Evolutionary conservation across 2,113 vertebrate genomes (phyloP).

Genomic region (Microtus ochrogaster): DNA sequence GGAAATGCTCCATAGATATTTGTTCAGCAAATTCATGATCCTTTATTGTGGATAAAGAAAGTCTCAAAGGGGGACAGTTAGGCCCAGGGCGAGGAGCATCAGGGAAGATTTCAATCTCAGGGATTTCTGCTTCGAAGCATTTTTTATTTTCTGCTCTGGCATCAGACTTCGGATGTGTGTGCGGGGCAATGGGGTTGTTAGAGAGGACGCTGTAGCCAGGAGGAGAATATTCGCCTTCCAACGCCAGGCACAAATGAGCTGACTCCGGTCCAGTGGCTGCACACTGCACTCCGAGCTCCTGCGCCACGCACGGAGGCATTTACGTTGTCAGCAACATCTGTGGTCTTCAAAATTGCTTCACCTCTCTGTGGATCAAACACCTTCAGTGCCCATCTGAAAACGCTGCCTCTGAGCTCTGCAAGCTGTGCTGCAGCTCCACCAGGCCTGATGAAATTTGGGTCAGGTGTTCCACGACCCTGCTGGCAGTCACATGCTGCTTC

Average conservation of each 20-base stretch:
- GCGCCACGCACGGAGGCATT: background rate
- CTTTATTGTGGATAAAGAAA: constrained; percentile 35
- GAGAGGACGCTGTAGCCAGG: fast-evolving
- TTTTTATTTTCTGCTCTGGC: constrained; percentile 47
- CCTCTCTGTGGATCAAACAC: constrained; percentile 14
- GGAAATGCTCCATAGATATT: background rate
- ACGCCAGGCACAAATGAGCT: background rate
- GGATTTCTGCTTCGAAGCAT: constrained; percentile 59
- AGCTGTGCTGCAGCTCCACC: background rate
- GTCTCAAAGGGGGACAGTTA: constrained; percentile 22
- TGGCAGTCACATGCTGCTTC: background rate
- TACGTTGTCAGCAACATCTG: background rate
- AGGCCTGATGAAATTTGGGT: background rate
- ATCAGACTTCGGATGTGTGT: background rate
- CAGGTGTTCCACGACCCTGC: fast-evolving
- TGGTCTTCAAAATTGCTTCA: constrained; percentile 20
- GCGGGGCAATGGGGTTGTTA: background rate
- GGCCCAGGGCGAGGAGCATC: background rate
- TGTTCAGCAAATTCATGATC: constrained; percentile 26
- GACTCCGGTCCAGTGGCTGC: background rate
- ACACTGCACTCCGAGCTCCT: background rate
- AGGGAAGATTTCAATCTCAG: constrained; percentile 58
- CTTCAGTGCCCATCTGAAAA: background rate
- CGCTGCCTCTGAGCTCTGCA: background rate
- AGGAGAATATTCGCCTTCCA: background rate